Percentiles rank a stretch among this genome's conserved stretches.
Conservation (phyloP, 2,888 invertebrate genomes). For the Scelioninae gen. 1 region DNA sequence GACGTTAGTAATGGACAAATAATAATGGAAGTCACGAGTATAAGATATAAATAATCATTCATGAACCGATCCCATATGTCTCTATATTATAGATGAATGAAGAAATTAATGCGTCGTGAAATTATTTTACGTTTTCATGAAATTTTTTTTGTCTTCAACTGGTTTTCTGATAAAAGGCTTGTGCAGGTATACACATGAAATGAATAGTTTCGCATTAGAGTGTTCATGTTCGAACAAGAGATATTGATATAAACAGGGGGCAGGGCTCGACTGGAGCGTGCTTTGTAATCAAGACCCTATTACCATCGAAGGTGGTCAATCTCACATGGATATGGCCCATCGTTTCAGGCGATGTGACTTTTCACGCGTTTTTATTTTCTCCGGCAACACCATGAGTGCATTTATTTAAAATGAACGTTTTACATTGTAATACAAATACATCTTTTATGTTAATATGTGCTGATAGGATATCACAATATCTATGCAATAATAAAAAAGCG, state of each 20-base stretch:
- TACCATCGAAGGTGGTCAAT: constrained; percentile 84
- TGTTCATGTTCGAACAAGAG: constrained; percentile 76
- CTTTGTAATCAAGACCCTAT: constrained; percentile 83
- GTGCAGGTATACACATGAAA: constrained; percentile 64
- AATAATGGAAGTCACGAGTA: constrained; percentile 52
- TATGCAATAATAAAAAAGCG: constrained; percentile 6
- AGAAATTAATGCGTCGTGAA: constrained; percentile 62
- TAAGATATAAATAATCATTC: constrained; percentile 47
- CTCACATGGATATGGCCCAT: constrained; percentile 73
- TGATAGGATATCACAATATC: constrained; percentile 4
- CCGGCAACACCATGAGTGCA: constrained; percentile 28
- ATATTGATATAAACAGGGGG: constrained; percentile 84
- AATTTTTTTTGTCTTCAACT: constrained; percentile 44
- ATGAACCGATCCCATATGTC: constrained; percentile 38
- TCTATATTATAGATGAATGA: constrained; percentile 50
- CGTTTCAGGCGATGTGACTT: constrained; percentile 73
- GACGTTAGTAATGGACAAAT: constrained; percentile 44
- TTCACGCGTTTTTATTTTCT: constrained; percentile 71
- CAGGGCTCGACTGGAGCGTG: constrained; percentile 79
- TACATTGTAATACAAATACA: constrained; percentile 54
- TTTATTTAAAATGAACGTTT: constrained; percentile 55
- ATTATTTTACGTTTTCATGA: constrained; percentile 61
- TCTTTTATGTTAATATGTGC: constrained; percentile 39
- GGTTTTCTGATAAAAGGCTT: constrained; percentile 62
- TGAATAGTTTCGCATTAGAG: constrained; percentile 69